Base-by-base conservation (phyloP, 2,797 vertebrate species). In the Coregonus suidteri region DNA sequence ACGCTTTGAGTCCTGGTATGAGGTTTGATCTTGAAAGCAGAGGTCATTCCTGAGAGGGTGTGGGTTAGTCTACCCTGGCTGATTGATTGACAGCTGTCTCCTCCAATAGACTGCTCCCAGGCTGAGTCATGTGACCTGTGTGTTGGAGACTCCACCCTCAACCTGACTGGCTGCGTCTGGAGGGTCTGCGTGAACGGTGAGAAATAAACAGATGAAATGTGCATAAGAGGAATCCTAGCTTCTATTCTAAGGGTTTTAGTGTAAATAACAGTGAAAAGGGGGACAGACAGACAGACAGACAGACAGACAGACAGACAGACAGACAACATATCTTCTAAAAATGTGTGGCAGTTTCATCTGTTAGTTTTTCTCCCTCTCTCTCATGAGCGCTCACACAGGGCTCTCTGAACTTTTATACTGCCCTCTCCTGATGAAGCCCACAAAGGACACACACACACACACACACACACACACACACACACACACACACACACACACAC, bases 161-260 rank as follows among this genome's bases (percentile, higher is more conserved):
- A 94, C 91, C 84, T 94, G 86, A 94, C 94, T 20, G 87, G 85
- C 88, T 95, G 94, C 52, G 86, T 94, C 79, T 95, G 94, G 94
- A 92, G 83, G 85, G 88, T 91, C 83, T 95, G 94, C 85, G 91
- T 92, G 77, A 81, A 90, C 73, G 92, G 94, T 95, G 85, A 93
- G 37, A 64, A 18, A 62, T 6, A 41, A n/a, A 72, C 79, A 87
- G 53, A 68, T 78, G 59, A 65, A 81, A 75, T 56, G 4, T 5
- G 4, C 15, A 51, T 34, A 20, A 14, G 35, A 53, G 9, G 7
- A 64, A 64, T 20, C 59, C 4, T 54, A 54, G 59, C n/a, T 64
- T 64, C 59, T 20, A 30, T 64, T 25, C 2, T 54, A 15, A 54
- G 15, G 18, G 53, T 4, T 54, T 54, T 54, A 59, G 54, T 18